These are phyloP conservation scores for Sinocyclocheilus maitianheensis DNA, from an alignment of 2,113 vertebrate genomes.

Conservation along the genomic window DNA sequence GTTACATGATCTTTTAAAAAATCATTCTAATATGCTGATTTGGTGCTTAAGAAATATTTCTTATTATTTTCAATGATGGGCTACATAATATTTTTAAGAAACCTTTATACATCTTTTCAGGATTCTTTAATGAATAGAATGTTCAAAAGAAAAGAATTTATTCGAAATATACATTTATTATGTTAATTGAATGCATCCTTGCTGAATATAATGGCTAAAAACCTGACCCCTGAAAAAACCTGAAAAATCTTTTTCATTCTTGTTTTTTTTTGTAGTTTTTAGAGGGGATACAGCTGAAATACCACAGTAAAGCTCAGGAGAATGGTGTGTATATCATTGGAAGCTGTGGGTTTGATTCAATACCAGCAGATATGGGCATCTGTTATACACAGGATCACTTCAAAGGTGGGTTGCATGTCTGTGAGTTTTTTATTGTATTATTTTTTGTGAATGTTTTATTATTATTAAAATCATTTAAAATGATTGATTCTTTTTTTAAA, in stretches of 20 bases:
- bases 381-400: conserved; percentile 87
- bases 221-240: neutral
- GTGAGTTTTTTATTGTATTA: neutral
- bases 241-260: neutral
- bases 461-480: neutral
- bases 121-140: neutral
- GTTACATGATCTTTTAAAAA: neutral
- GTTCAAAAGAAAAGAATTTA: neutral
- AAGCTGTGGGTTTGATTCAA: conserved; percentile 94
- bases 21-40: neutral
- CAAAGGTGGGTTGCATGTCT: conserved; percentile 76
- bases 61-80: neutral
- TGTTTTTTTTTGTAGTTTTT: conserved; percentile 77
- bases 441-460: neutral
- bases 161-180: neutral
- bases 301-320: conserved; percentile 83
- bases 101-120: neutral
- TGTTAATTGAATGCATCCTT: no score
- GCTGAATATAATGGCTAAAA: neutral
- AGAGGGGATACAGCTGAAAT: conserved; percentile 88
- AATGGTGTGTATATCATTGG: conserved; percentile 88
- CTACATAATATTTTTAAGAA: neutral
- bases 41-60: neutral
- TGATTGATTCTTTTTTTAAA: neutral
- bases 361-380: conserved; percentile 92